Percentiles rank a stretch among this genome's conserved stretches.
Conservation (phyloP, 92 coral and sea anemone species). For the Phenganax marumi region DNA sequence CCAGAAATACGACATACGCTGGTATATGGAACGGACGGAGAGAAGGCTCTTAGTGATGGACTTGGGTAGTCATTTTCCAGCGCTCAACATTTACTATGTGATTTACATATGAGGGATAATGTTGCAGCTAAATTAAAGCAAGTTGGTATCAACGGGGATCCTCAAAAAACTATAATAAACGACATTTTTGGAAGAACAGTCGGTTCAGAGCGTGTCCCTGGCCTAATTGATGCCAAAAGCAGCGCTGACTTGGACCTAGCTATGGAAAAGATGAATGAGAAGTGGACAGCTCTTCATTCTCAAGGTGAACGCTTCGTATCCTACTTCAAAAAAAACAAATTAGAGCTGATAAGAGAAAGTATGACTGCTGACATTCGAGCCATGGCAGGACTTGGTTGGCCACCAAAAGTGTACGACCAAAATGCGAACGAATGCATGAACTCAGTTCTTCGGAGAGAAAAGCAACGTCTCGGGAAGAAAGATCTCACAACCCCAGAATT, state of each 20-base stretch:
- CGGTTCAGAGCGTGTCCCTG: constrained; percentile 26
- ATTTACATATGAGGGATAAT: constrained; percentile 47
- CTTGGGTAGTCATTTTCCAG: constrained; percentile 50
- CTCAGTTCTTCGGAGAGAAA: constrained; percentile 43
- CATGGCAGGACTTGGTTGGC: constrained; percentile 59
- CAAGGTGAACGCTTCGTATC: no score
- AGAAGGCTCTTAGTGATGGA: constrained; percentile 48
- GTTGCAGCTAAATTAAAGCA: constrained; percentile 36
- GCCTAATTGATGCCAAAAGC: constrained; percentile 28
- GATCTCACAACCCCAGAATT: constrained; percentile 46
- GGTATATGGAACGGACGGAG: constrained; percentile 53
- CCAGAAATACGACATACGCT: constrained; percentile 35
- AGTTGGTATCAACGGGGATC: not conserved
- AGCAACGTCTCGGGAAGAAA: constrained; percentile 36
- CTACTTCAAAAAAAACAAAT: not conserved
- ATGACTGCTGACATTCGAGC: constrained; percentile 50
- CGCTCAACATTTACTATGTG: constrained; percentile 45
- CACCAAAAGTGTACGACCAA: constrained; percentile 53
- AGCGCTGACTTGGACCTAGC: not conserved
- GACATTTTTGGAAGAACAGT: constrained; percentile 7
- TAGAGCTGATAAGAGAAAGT: constrained; percentile 24
- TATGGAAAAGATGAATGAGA: not conserved
- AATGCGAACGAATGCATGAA: constrained; percentile 59
- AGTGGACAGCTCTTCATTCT: constrained; percentile 31
- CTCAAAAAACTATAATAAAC: not conserved